These are phyloP conservation scores for Myanophis thanlyinensis DNA, from an alignment of 2,113 vertebrate genomes.

Conservation along the genomic window DNA sequence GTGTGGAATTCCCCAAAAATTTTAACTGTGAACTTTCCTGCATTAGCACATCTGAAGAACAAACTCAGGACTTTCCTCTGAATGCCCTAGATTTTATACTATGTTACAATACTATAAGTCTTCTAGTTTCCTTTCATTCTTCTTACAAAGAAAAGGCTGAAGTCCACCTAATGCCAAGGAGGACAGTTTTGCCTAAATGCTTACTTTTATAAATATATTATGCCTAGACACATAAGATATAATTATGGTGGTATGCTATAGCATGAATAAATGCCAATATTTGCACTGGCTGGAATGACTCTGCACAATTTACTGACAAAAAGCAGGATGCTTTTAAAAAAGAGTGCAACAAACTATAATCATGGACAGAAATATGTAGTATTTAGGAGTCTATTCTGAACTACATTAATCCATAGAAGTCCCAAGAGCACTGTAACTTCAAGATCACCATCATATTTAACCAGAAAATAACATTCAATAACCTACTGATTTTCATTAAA, in stretches of 20 bases:
- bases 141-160: not conserved
- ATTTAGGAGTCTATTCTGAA: constrained; percentile 25
- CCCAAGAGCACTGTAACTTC: not conserved
- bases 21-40: not conserved
- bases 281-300: not conserved
- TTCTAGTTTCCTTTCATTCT: not conserved
- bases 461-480: constrained; percentile 31
- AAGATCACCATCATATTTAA: not conserved
- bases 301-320: not conserved
- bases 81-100: not conserved
- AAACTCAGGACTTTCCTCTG: not conserved
- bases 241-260: not conserved
- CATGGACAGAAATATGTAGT: not conserved
- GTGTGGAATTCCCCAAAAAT: not conserved
- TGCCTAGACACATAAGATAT: not conserved
- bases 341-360: constrained; percentile 26
- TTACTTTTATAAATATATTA: not conserved
- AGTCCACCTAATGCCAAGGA: not conserved
- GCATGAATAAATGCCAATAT: not conserved
- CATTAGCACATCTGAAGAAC: not conserved
- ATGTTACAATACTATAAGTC: not conserved
- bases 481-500: constrained; percentile 31
- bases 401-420: not conserved
- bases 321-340: constrained; percentile 4
- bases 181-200: not conserved